These are phyloP conservation scores for Peucedramus taeniatus DNA, from an alignment of 2,113 vertebrate genomes.

Conservation along the genomic window DNA sequence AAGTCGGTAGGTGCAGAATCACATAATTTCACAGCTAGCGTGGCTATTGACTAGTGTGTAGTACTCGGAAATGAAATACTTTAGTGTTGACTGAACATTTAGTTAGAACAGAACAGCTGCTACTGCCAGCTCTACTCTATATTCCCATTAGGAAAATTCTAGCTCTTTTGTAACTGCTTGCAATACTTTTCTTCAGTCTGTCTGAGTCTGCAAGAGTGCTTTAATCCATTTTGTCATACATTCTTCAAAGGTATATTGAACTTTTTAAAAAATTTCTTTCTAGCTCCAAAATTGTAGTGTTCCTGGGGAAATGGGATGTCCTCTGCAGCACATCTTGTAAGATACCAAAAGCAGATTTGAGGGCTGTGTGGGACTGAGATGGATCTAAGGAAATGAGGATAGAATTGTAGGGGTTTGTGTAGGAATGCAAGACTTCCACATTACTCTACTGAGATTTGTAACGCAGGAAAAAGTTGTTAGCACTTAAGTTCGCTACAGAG, in stretches of 20 bases:
- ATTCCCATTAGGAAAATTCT: not conserved
- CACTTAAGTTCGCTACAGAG: not conserved
- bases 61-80: not conserved
- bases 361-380: not conserved
- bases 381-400: not conserved
- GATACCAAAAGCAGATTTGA: not conserved
- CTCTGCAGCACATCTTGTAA: not conserved
- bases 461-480: not conserved
- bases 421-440: not conserved
- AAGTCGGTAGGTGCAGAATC: not conserved
- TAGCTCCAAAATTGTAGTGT: not conserved
- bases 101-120: not conserved
- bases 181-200: not conserved
- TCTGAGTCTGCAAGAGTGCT: not conserved
- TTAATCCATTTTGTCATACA: not conserved
- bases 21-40: not conserved
- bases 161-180: not conserved
- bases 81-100: fast-evolving
- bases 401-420: not conserved
- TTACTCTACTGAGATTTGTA: not conserved
- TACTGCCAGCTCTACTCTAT: not conserved
- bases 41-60: not conserved
- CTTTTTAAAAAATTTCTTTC: not conserved
- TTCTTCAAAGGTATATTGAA: not conserved
- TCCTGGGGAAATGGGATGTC: not conserved